Base-by-base conservation (phyloP, 1,140 invertebrate genomes). In the Theocolax elegans region DNA sequence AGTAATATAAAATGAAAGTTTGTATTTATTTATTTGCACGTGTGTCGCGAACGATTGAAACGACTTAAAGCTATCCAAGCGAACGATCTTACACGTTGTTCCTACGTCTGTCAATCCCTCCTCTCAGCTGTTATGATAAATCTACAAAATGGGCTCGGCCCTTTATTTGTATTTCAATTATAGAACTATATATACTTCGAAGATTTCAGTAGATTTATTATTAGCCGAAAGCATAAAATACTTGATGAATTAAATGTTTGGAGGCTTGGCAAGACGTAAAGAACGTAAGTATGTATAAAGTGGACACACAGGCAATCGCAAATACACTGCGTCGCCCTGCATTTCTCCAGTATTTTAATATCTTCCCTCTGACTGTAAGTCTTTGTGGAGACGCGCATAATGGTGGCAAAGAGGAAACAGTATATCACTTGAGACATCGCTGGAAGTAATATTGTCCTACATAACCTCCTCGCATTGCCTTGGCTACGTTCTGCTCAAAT, bases 401-500 rank as follows among this genome's bases (percentile, higher is more conserved):
- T 64, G 53, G 74, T 53, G 71, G 54, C 40, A 46, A 64, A 46
- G 40, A 65, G 13, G 54, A 67, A 67, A 72, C 56, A 73, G 56
- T 80, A 69, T 86, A 91, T 95, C 93, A 98, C 91, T 98, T 98
- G 82, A 98, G 90, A 89, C 96, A 98, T 74, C 95, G 89, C 84
- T 98, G 96, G 85, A 98, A 98, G 84, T 95, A 97, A 76, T 92
- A 92, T 72, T 92, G 91, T 67, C 96, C 96, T 81, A 99, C 91
- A 83, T 95, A 95, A 48, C 96, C 96, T 59, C 97, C 97, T 71
- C 94, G 89, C 94, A 99, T 97, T 19, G 97, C 96, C 87, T 97
- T 96, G 67, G 93, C 90, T 35, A 99, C 97, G 86, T 98, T 98
- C 79, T 96, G 94, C 85, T 99, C 97, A 85, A 99, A 99, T 64